A percentile compares a stretch with the other conserved stretches of the same genome.
Evolutionary conservation across 1,140 invertebrate species (phyloP).

Genomic region (Antheraea pernyi): DNA sequence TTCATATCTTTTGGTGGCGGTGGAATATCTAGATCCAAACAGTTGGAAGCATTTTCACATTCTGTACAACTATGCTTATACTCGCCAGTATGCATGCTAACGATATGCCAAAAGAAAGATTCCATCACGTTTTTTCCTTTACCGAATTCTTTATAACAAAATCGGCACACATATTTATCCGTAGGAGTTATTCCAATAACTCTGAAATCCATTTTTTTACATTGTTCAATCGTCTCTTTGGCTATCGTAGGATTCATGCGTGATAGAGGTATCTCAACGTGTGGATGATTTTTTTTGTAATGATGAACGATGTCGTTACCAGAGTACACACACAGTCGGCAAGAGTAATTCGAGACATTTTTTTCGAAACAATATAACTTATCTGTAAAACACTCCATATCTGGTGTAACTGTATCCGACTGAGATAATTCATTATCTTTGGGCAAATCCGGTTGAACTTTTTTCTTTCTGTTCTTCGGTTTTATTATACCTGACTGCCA

Average conservation of each 20-base stretch:
- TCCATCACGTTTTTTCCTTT: constrained; percentile 51
- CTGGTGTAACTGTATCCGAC: constrained; percentile 27
- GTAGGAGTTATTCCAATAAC: constrained; percentile 47
- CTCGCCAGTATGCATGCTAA: constrained; percentile 86
- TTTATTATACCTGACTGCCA: constrained; percentile 61
- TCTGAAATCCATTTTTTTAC: constrained; percentile 54
- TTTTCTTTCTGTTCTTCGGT: constrained; percentile 53
- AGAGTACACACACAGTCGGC: constrained; percentile 79
- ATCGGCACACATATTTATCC: constrained; percentile 66
- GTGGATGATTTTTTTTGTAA: constrained; percentile 82
- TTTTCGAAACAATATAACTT: constrained; percentile 65
- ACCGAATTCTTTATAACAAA: constrained; percentile 76
- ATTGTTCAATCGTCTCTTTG: constrained; percentile 56
- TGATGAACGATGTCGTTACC: constrained; percentile 84
- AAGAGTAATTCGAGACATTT: constrained; percentile 69
- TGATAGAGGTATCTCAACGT: constrained; percentile 83
- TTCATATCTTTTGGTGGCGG: constrained; percentile 53
- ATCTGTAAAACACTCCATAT: constrained; percentile 57
- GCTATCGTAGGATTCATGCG: constrained; percentile 78
- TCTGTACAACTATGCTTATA: constrained; percentile 82
- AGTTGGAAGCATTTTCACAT: constrained; percentile 62
- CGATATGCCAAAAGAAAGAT: constrained; percentile 83
- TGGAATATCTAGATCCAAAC: constrained; percentile 62
- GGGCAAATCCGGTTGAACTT: constrained; percentile 18
- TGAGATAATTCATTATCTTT: constrained; percentile 1